Conservation (phyloP, 2,888 invertebrate genomes). For the Tenthredo mesomela region DNA sequence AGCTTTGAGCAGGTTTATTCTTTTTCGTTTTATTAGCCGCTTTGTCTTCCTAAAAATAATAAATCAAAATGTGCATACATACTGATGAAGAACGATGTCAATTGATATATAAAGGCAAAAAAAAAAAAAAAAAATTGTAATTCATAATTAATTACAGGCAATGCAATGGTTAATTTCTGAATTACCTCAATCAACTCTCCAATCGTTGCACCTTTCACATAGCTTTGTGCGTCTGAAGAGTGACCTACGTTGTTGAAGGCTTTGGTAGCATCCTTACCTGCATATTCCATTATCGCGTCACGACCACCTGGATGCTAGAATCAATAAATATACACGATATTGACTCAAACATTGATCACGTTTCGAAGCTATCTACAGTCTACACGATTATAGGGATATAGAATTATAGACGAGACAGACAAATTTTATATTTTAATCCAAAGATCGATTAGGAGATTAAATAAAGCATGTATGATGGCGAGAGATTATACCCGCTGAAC, state of each 20-base stretch:
- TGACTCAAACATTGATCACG: not conserved
- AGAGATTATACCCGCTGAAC: too few relatives aligned
- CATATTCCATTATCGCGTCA: slow-evolving; percentile 83
- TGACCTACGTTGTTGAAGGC: slow-evolving; percentile 85
- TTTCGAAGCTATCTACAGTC: too few relatives aligned
- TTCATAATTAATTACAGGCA: not conserved
- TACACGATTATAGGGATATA: not conserved
- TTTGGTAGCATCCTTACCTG: slow-evolving; percentile 84
- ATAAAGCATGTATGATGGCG: not conserved
- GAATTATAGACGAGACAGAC: not conserved
- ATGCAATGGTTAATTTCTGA: not conserved
- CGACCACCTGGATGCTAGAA: slow-evolving; percentile 86
- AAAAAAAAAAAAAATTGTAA: too few relatives aligned
- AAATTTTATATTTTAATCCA: not conserved
- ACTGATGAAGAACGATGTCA: not conserved
- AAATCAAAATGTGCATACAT: not conserved
- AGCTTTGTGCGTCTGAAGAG: slow-evolving; percentile 82
- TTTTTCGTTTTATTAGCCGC: slow-evolving; percentile 58
- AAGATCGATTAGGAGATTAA: not conserved
- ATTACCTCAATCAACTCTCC: slow-evolving; percentile 83
- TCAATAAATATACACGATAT: not conserved
- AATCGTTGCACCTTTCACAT: slow-evolving; percentile 82
- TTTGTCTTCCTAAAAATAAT: slow-evolving; percentile 61
- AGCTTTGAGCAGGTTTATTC: slow-evolving; percentile 6
- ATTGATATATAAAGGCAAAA: not conserved